Evolutionary conservation across 2,113 vertebrate genomes (phyloP), one percentile per base, ranked within the genome.

Genomic region (Bombycilla garrulus): DNA sequence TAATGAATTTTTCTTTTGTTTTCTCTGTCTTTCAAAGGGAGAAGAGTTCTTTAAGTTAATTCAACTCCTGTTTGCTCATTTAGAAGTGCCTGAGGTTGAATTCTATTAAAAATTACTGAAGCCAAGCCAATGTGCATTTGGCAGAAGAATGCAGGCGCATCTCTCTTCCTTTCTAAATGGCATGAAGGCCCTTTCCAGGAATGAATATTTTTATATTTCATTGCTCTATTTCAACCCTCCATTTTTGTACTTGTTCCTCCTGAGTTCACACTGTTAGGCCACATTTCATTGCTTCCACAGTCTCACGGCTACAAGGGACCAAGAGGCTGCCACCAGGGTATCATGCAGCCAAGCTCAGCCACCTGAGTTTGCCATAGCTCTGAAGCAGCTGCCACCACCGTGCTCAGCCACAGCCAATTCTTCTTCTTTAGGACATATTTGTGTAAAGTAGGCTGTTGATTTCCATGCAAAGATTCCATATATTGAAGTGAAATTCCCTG

Each of bases 291-390:
- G 44, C 67, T 50, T 38, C 38, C 51, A 65, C 19, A 42, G 42
- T 21, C 17, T 29, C n/a, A 54, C 1, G 17, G 29, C 22, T 33
- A 44, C 29, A n/a, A 35, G 28, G 56, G 57, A 71, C 48, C 51
- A 38, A 50, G 60, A 56, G 15, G 73, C 51, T 0, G 0, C 56
- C 35, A 71, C 58, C 15, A 36, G 38, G 1, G 0, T 13, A 40
- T 4, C 33, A 12, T 0, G 0, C 20, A 47, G 56, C 31, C 38
- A 29, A 54, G 56, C 44, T 51, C 6, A 1, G 69, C 5, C 42
- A 51, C 65, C 47, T 12, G 48, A 56, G 42, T 47, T 92, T 54
- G 74, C 35, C 0, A 0, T 11, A 81, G 35, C 64, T 81, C 64
- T 74, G 73, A 91, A 51, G 57, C 36, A 74, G 19, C 70, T 91